phyloP scores from a whole-genome alignment of 2,797 vertebrate species.

The Eremophila alpestris region DNA sequence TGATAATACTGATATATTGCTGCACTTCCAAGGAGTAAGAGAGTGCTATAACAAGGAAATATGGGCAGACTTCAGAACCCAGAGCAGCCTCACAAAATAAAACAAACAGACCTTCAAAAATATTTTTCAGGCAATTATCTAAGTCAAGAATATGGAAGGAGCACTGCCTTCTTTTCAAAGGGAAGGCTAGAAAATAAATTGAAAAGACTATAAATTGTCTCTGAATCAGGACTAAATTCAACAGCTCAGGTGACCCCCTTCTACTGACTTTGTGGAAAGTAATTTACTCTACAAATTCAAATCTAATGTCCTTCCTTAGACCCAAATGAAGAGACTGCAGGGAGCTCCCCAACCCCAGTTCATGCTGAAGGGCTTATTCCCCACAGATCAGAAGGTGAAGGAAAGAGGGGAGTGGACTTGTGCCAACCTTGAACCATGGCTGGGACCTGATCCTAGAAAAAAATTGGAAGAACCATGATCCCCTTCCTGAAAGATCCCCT shows the following conservation, averaged over 20 bases:
- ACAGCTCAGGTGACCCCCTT: background rate
- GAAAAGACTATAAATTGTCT: background rate
- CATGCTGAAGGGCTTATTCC: background rate
- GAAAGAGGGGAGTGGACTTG: background rate
- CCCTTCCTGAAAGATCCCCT: background rate
- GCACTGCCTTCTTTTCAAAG: background rate
- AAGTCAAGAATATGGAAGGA: background rate
- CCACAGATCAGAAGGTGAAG: background rate
- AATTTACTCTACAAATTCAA: background rate
- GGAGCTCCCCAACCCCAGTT: background rate
- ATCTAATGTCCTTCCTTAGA: background rate
- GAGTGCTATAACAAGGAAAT: constrained; percentile 13
- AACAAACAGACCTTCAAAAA: background rate
- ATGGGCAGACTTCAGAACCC: background rate
- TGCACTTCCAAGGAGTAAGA: background rate
- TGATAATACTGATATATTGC: background rate
- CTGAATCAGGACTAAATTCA: background rate
- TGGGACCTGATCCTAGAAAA: background rate
- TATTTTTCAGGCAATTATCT: constrained; percentile 10
- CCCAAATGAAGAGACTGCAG: background rate
- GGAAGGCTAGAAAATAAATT: background rate
- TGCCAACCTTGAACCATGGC: background rate
- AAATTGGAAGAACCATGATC: background rate
- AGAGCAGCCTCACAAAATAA: constrained; percentile 1
- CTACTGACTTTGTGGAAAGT: background rate